A percentile compares a stretch with the other conserved stretches of the same genome.
Conservation (phyloP, 2,888 invertebrate genomes). For the Eupithecia subumbrata region DNA sequence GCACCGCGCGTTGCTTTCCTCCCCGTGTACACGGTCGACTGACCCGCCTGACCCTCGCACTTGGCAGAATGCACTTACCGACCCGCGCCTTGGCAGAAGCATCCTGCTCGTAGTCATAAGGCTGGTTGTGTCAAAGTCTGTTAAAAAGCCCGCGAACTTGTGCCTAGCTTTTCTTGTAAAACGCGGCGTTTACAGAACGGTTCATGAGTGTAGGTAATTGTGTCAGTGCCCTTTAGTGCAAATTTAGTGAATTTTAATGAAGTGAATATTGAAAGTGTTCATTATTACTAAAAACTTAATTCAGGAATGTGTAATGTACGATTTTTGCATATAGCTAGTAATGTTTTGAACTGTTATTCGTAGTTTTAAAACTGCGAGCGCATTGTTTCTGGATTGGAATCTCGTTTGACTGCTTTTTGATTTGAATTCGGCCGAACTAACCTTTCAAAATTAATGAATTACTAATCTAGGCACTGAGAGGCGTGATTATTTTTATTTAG, state of each 20-base stretch:
- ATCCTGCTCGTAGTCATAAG: not conserved
- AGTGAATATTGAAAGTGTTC: constrained; percentile 40
- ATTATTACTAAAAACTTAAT: constrained; percentile 32
- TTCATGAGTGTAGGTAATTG: constrained; percentile 23
- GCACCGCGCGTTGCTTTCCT: constrained; percentile 55
- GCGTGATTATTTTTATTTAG: constrained; percentile 66
- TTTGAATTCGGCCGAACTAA: constrained; percentile 26
- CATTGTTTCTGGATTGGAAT: constrained; percentile 30
- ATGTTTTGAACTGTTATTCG: constrained; percentile 23
- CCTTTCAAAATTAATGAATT: constrained; percentile 30
- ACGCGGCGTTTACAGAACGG: constrained; percentile 27
- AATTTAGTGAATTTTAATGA: constrained; percentile 35
- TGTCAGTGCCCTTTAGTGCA: constrained; percentile 35
- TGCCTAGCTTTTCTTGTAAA: constrained; percentile 22
- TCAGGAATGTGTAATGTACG: constrained; percentile 23
- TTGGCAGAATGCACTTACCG: constrained; percentile 13
- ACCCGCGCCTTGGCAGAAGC: not conserved
- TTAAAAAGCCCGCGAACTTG: constrained; percentile 16
- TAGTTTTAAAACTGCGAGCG: constrained; percentile 5
- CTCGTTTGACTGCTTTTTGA: constrained; percentile 28
- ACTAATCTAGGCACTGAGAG: constrained; percentile 38
- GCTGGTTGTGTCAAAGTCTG: constrained; percentile 10
- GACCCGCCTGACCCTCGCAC: constrained; percentile 39
- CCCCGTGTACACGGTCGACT: constrained; percentile 50
- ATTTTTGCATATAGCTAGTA: constrained; percentile 32